Base-by-base conservation (phyloP, 1,140 invertebrate species). In the Zelostemma sp. region DNA sequence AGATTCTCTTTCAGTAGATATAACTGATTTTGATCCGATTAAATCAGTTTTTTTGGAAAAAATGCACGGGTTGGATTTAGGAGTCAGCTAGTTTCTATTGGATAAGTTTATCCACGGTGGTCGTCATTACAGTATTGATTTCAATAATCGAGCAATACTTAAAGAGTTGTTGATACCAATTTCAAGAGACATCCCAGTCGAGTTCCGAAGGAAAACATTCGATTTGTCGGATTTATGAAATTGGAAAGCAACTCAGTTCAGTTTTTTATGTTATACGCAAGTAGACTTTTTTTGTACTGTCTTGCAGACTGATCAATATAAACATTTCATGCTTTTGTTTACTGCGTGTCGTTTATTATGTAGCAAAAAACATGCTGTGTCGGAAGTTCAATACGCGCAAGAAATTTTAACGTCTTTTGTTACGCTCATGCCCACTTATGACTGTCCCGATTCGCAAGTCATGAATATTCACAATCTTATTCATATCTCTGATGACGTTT, bases 261-360 rank as follows among this genome's bases (percentile, higher is more conserved):
- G n/a, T n/a, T n/a, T n/a, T n/a, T n/a, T n/a, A n/a, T n/a, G n/a
- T n/a, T n/a, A n/a, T n/a, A n/a, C n/a, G n/a, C n/a, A n/a, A n/a
- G n/a, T n/a, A n/a, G n/a, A n/a, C n/a, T n/a, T n/a, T n/a, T n/a
- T n/a, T n/a, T n/a, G n/a, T n/a, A n/a, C n/a, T n/a, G n/a, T n/a
- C n/a, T n/a, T n/a, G n/a, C n/a, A n/a, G n/a, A 9, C 17, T 0
- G 65, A 45, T 41, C 66, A 6, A 63, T 41, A 1, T 48, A 68
- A 45, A 18, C 68, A 76, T 67, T 76, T 72, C 58, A 25, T 76
- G 48, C 18, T 75, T n/a, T 38, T 77, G 12, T 70, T 66, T 66
- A 63, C 63, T 8, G 54, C 65, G 8, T 31, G 51, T 40, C 40
- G 70, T 8, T 73, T 74, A 49, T 53, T 73, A 17, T 62, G 15